Evolutionary conservation across 1,140 invertebrate species (phyloP).

Genomic region (Asbolus verrucosus): DNA sequence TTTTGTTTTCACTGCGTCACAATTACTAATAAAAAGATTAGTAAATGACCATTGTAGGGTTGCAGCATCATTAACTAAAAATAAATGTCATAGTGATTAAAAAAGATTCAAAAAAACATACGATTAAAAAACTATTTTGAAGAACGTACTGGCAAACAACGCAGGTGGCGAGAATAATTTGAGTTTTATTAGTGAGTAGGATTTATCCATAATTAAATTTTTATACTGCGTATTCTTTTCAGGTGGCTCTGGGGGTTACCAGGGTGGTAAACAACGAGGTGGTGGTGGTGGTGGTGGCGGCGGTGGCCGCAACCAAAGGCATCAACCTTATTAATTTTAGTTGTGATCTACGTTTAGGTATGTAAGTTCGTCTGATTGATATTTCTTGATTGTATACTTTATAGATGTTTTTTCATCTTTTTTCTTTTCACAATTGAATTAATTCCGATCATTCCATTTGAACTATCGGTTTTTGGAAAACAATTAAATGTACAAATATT

Average conservation of each 20-base stretch:
- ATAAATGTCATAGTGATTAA: too few relatives aligned
- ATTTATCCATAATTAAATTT: slow-evolving; percentile 62
- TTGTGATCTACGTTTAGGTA: neutral
- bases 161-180: slow-evolving; percentile 53
- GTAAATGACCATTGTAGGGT: slow-evolving; percentile 35
- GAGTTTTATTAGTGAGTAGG: slow-evolving; percentile 58
- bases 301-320: slow-evolving; percentile 79
- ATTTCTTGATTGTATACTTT: slow-evolving; percentile 9
- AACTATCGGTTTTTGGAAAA: slow-evolving; percentile 39
- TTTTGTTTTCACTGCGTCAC: slow-evolving; percentile 33
- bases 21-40: slow-evolving; percentile 11
- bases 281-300: slow-evolving; percentile 72
- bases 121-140: slow-evolving; percentile 39
- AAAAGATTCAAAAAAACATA: slow-evolving; percentile 12
- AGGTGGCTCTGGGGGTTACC: slow-evolving; percentile 70
- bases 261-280: slow-evolving; percentile 75
- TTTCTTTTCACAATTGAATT: slow-evolving; percentile 13
- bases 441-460: slow-evolving; percentile 43
- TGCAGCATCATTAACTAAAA: slow-evolving; percentile 24
- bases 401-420: slow-evolving; percentile 25
- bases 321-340: slow-evolving; percentile 77
- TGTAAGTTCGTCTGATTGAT: slow-evolving; percentile 13
- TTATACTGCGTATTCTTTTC: slow-evolving; percentile 61
- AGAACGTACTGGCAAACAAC: slow-evolving; percentile 50
- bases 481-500: slow-evolving; percentile 42